These are phyloP conservation scores for Myripristis jacobus DNA, from an alignment of 2,797 vertebrate genomes.

Conservation along the genomic window DNA sequence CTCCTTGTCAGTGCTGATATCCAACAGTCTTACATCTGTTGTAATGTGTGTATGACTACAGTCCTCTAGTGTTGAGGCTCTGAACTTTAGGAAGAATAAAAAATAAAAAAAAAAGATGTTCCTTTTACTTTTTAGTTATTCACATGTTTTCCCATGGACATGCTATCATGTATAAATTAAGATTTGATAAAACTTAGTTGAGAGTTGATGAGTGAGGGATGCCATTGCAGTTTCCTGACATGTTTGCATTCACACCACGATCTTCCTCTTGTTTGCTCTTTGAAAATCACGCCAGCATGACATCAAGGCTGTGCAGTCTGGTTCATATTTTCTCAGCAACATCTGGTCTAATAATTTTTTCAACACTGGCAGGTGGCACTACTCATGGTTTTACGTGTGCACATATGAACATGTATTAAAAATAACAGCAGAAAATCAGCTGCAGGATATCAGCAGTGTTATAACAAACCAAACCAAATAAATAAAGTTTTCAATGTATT, in stretches of 20 bases:
- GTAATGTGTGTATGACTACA: no score
- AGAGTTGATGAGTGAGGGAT: no score
- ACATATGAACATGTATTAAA: not conserved
- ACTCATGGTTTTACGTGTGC: not conserved
- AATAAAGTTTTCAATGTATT: not conserved
- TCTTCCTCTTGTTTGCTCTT: not conserved
- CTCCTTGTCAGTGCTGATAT: no score
- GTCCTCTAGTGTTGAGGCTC: no score
- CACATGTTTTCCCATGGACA: no score
- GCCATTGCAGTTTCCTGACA: not conserved
- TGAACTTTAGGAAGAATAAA: not conserved
- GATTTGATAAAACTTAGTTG: no score
- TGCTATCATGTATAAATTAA: no score
- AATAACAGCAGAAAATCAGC: no score
- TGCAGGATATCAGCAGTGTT: no score
- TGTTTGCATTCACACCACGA: not conserved
- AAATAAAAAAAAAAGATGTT: not conserved
- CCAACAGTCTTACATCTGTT: no score
- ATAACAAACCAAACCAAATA: not conserved
- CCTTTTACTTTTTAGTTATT: no score
- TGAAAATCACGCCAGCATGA: not conserved
- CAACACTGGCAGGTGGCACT: not conserved
- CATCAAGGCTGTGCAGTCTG: not conserved
- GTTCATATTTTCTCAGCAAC: not conserved
- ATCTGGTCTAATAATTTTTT: conserved; percentile 8